Conservation (phyloP, 2,888 invertebrate genomes). For the Dyspetes luteomarginatus region DNA sequence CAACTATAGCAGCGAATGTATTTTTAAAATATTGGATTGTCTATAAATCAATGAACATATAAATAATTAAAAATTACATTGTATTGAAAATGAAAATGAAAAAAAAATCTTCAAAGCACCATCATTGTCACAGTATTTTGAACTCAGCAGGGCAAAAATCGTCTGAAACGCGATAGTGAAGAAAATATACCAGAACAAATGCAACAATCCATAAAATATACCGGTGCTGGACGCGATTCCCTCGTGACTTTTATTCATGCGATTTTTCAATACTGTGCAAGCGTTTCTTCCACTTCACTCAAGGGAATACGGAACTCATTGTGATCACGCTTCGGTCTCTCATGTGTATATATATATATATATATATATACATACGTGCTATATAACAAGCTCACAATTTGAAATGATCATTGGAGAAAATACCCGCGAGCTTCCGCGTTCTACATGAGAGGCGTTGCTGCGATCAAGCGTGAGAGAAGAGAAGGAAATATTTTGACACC, state of each 20-base stretch:
- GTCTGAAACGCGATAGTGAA: background rate
- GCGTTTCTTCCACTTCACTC: no score
- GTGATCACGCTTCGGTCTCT: slow-evolving; percentile 42
- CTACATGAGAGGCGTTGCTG: slow-evolving; percentile 9
- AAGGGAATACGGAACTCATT: slow-evolving; percentile 54
- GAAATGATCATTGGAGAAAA: slow-evolving; percentile 54
- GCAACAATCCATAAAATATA: slow-evolving; percentile 24
- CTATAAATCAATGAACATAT: no score
- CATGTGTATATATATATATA: background rate
- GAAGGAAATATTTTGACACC: slow-evolving; percentile 81
- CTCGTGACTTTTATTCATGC: background rate
- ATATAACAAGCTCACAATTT: slow-evolving; percentile 54
- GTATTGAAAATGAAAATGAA: no score
- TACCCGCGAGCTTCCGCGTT: slow-evolving; percentile 57
- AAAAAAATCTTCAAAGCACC: background rate
- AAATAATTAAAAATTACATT: no score
- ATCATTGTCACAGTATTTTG: background rate
- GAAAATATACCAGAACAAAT: background rate
- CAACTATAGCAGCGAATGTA: no score
- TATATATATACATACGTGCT: slow-evolving; percentile 4
- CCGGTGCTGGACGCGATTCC: slow-evolving; percentile 16
- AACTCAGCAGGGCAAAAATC: background rate
- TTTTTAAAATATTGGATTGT: no score
- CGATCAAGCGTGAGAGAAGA: slow-evolving; percentile 57
- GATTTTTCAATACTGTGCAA: background rate